These are phyloP conservation scores for Apodemus speciosus DNA, from an alignment of 2,113 vertebrate species.

Conservation along the genomic window DNA sequence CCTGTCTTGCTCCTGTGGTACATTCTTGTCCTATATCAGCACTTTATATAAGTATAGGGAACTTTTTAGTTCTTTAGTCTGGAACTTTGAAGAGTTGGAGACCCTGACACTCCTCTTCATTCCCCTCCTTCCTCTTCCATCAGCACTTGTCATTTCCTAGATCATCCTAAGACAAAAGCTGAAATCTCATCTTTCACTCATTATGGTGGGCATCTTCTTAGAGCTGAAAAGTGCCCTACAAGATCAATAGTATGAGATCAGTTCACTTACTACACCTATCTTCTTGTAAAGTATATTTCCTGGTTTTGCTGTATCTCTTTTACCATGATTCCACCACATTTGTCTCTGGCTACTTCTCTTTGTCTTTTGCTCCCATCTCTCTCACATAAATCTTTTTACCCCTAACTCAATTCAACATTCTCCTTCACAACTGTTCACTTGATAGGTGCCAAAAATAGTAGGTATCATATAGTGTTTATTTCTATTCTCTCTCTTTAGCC, in stretches of 20 bases:
- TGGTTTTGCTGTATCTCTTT: not conserved
- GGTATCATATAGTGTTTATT: not conserved
- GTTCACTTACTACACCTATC: not conserved
- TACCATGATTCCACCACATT: not conserved
- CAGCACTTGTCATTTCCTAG: not conserved
- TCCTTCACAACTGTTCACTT: not conserved
- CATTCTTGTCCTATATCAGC: not conserved
- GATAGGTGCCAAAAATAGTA: not conserved
- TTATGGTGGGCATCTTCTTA: not conserved
- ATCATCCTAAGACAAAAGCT: conserved; percentile 18
- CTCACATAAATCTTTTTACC: not conserved
- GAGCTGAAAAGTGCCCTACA: not conserved
- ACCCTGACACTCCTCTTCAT: not conserved
- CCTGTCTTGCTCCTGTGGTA: not conserved
- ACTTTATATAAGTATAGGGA: not conserved
- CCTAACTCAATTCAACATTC: not conserved
- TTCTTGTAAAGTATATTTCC: not conserved
- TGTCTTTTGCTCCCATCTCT: not conserved
- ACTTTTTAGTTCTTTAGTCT: not conserved
- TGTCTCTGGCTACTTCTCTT: not conserved
- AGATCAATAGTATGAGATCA: too few species aligned
- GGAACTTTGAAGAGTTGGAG: not conserved
- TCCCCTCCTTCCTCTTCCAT: not conserved
- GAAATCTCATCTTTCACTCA: not conserved
- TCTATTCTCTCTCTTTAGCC: not conserved